Evolutionary conservation across 1,140 invertebrate species (phyloP), one percentile per base, ranked within the genome.

Genomic region (Zaprionus ornatus): DNA sequence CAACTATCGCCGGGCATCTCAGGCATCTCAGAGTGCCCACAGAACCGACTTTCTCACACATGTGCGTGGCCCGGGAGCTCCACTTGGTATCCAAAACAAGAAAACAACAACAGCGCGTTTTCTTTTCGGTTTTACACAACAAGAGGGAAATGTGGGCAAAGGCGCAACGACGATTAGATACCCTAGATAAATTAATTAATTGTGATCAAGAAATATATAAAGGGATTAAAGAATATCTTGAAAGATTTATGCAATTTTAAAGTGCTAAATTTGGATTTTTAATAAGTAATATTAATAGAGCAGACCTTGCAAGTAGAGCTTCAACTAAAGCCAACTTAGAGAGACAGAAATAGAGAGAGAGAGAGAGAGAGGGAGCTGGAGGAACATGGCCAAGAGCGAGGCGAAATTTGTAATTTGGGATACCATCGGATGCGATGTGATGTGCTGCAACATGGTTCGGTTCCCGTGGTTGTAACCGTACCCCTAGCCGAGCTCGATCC

Each of bases 21-120:
- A 13, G 29, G 67, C 37, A 64, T 45, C n/a, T 52, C 54, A 13
- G 25, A 29, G 54, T 70, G 57, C 55, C 72, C 70, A 75, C 48
- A 74, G 73, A 75, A 71, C 52, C 66, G 45, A 79, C 84, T 87
- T 87, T 90, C 86, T 90, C 86, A 90, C 85, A 88, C 85, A 79
- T 86, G 62, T 90, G 79, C 63, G 62, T 74, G 80, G 74, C 79
- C 73, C 85, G 81, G 85, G 85, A 88, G 85, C 75, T 76, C 52
- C 57, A 67, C 29, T 61, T 54, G 52, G 21, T 4, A 62, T 60
- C 37, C 35, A 42, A 40, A 17, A 59, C 23, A 35, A 64, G 42
- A 27, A 55, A 61, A 40, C 17, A 72, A 63, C 70, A 79, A 70
- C 60, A 57, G 62, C 40, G 40, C 7, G 50, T 73, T 77, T 77